phyloP scores from a whole-genome alignment of 2,888 invertebrate species.

The Agapostemon virescens region DNA sequence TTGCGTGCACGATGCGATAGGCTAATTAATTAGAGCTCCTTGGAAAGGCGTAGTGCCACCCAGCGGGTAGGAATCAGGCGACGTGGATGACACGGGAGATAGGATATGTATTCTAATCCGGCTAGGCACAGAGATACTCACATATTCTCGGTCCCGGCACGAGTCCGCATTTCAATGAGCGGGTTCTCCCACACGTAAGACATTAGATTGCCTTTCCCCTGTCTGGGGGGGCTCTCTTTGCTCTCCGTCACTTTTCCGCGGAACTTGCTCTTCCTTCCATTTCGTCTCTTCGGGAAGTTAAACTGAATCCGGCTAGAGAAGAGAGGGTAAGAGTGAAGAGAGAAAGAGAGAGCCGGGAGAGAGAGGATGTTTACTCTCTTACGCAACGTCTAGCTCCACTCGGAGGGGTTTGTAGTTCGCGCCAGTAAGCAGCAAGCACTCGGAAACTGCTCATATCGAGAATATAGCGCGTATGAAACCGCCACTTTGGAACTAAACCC shows the following conservation, averaged over 20 bases:
- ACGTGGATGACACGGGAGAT: constrained; percentile 66
- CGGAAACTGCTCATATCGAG: constrained; percentile 68
- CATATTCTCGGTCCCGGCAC: constrained; percentile 38
- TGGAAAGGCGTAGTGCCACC: constrained; percentile 53
- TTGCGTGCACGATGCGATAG: constrained; percentile 63
- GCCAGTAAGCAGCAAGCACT: constrained; percentile 55
- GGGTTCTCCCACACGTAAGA: constrained; percentile 42
- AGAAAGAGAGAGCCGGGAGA: not conserved
- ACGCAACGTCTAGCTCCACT: constrained; percentile 28
- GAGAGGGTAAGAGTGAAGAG: not conserved
- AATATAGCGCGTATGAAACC: constrained; percentile 71
- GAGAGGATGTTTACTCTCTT: constrained; percentile 15
- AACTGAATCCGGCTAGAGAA: constrained; percentile 35
- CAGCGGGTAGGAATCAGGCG: constrained; percentile 53
- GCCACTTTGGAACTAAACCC: constrained; percentile 73
- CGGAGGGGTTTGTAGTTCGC: constrained; percentile 35
- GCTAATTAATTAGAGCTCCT: constrained; percentile 65
- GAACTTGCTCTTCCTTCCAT: constrained; percentile 30
- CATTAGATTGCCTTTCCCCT: constrained; percentile 48
- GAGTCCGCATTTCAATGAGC: constrained; percentile 68
- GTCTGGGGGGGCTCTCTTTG: constrained; percentile 20
- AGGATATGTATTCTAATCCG: constrained; percentile 68
- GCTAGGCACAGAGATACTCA: constrained; percentile 51
- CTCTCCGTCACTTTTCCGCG: constrained; percentile 9
- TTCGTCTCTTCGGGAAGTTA: constrained; percentile 24